These are phyloP conservation scores for Therioaphis trifolii DNA, from an alignment of 2,888 invertebrate genomes.

Conservation along the genomic window DNA sequence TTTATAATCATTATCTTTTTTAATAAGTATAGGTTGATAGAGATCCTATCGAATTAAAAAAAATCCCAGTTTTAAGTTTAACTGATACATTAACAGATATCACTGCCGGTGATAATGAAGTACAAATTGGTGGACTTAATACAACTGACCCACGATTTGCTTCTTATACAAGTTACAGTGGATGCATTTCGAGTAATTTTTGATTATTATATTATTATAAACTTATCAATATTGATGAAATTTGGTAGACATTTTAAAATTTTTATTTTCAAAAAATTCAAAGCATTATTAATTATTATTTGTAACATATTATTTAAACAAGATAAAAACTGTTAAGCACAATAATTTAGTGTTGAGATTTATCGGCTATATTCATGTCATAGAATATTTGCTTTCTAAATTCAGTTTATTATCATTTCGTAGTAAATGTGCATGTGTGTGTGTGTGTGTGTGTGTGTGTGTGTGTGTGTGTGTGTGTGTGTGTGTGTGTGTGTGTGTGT, in stretches of 20 bases:
- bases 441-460: too few relatives aligned
- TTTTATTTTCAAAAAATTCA: neutral
- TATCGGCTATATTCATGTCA: too few relatives aligned
- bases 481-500: too few relatives aligned
- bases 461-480: too few relatives aligned
- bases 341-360: too few relatives aligned
- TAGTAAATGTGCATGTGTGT: too few relatives aligned
- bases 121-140: constrained; percentile 87
- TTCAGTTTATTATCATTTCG: too few relatives aligned
- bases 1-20: neutral
- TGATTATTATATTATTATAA: constrained; percentile 65
- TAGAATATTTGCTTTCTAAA: too few relatives aligned
- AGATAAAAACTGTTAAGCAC: too few relatives aligned
- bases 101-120: constrained; percentile 77
- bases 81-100: constrained; percentile 71
- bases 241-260: neutral
- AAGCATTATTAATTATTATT: too few relatives aligned
- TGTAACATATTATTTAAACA: too few relatives aligned
- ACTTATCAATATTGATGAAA: neutral
- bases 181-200: constrained; percentile 86
- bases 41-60: constrained; percentile 78
- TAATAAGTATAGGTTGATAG: constrained; percentile 76
- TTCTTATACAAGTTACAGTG: constrained; percentile 87
- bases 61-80: constrained; percentile 77
- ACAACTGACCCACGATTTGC: constrained; percentile 84